Conservation (phyloP, 2,113 vertebrate species). For the Sorex fumeus region DNA sequence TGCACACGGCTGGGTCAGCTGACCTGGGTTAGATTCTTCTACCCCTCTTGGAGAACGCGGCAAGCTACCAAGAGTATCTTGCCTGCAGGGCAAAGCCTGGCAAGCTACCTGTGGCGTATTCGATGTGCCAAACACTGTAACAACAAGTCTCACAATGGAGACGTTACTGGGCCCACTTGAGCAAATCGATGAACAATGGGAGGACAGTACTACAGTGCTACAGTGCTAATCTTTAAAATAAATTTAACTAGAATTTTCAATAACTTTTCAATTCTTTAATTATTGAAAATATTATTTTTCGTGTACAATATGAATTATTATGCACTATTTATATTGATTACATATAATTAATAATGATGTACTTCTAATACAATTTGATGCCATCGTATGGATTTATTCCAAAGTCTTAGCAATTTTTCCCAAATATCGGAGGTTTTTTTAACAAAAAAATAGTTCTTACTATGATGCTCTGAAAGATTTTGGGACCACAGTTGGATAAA, state of each 20-base stretch:
- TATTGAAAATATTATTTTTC: background rate
- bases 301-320: background rate
- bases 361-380: background rate
- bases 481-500: conserved; percentile 56
- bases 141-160: too few relatives aligned
- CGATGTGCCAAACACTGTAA: too few relatives aligned
- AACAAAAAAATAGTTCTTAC: background rate
- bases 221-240: background rate
- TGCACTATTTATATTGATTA: background rate
- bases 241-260: background rate
- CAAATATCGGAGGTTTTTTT: background rate
- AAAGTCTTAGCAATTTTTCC: background rate
- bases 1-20: too few relatives aligned
- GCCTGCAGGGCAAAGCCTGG: too few relatives aligned
- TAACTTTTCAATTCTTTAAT: background rate
- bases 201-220: too few relatives aligned
- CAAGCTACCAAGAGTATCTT: too few relatives aligned
- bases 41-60: too few relatives aligned
- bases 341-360: background rate
- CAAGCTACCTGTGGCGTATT: too few relatives aligned
- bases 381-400: background rate
- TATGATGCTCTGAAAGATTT: conserved; percentile 43
- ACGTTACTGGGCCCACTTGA: too few relatives aligned
- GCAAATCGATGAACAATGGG: too few relatives aligned
- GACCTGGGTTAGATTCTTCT: too few relatives aligned